A percentile compares a stretch with the other conserved stretches of the same genome.
These are phyloP conservation scores for Plestiodon gilberti DNA, from an alignment of 2,113 vertebrate species.

Conservation along the genomic window DNA sequence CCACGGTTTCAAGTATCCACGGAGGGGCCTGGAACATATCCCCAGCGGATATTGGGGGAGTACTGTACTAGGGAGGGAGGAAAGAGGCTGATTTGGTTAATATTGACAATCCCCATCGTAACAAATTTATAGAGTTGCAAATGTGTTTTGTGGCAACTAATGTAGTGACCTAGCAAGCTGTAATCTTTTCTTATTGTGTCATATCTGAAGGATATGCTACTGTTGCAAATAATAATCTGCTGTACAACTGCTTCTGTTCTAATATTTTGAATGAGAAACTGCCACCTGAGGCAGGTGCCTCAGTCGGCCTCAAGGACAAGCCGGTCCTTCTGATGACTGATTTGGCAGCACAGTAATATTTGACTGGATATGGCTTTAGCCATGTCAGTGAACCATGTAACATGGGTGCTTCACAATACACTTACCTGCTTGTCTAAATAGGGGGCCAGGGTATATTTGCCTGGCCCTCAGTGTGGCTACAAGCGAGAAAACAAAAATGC, in stretches of 20 bases:
- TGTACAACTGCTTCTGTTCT: no score
- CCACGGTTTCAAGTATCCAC: no score
- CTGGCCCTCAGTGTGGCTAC: no score
- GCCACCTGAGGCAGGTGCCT: no score
- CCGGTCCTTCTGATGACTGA: no score
- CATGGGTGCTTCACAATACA: neutral
- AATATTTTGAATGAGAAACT: no score
- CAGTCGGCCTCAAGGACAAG: neutral
- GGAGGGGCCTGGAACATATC: no score
- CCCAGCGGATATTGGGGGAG: no score
- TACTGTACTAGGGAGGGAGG: no score
- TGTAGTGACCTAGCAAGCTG: no score
- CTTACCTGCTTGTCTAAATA: neutral
- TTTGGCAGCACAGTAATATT: neutral
- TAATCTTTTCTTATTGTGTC: neutral
- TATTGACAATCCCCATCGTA: neutral
- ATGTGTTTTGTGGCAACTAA: neutral
- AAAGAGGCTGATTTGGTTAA: neutral
- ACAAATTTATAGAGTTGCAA: neutral
- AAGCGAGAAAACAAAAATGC: neutral
- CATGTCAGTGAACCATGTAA: neutral
- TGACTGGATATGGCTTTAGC: neutral
- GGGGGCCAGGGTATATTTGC: neutral
- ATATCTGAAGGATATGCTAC: neutral
- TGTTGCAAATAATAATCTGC: no score